Percentiles rank a stretch among this genome's conserved stretches.
Evolutionary conservation across 2,113 vertebrate genomes (phyloP).

Genomic region (Uropsilus gracilis): DNA sequence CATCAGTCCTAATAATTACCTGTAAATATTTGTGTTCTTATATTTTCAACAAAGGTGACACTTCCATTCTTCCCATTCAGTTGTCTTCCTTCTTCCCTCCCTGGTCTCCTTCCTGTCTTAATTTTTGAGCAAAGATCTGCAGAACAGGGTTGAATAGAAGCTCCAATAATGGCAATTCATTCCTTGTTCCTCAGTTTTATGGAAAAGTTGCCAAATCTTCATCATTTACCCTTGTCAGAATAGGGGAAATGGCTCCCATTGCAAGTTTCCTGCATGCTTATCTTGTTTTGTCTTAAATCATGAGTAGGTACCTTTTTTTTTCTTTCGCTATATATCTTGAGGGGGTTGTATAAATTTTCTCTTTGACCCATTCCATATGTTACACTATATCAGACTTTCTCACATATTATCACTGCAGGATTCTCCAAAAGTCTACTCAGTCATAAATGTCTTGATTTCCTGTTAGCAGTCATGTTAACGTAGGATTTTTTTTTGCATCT

Average conservation of each 20-base stretch:
- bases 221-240: not conserved
- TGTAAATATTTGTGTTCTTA: not conserved
- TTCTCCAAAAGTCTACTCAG: not conserved
- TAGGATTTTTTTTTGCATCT: not conserved
- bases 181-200: not conserved
- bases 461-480: not conserved
- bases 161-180: not conserved
- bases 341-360: not conserved
- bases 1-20: not conserved
- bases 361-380: not conserved
- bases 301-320: not conserved
- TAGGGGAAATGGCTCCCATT: not conserved
- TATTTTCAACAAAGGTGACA: not conserved
- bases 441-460: not conserved
- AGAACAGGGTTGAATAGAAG: not conserved
- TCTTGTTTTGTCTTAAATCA: not conserved
- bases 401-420: not conserved
- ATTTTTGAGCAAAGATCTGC: not conserved
- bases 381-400: not conserved
- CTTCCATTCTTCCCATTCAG: not conserved
- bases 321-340: not conserved
- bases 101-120: not conserved
- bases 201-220: not conserved
- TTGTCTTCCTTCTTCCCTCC: not conserved
- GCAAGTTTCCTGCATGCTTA: not conserved